Conservation (phyloP, 2,797 vertebrate species). For the Smutsia temminckii region DNA sequence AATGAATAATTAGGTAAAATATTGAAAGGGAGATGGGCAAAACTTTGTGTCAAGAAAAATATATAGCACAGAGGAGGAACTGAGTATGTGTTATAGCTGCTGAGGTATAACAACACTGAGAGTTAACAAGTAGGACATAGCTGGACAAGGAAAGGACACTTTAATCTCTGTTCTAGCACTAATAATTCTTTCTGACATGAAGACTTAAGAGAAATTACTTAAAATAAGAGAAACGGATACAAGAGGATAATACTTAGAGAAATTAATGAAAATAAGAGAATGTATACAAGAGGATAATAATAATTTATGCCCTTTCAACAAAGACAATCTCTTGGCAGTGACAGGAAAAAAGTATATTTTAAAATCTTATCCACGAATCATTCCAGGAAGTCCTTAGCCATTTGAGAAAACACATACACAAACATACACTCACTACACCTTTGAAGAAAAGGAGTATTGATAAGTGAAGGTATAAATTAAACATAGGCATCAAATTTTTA, state of each 20-base stretch:
- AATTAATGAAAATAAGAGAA: not conserved
- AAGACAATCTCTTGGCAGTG: not conserved
- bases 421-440: not conserved
- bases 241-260: not conserved
- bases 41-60: not conserved
- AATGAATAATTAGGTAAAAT: slow-evolving; percentile 14
- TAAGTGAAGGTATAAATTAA: slow-evolving; percentile 1
- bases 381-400: not conserved
- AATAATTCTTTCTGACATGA: not conserved
- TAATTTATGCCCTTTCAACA: not conserved
- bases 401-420: not conserved
- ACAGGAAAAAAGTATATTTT: not conserved
- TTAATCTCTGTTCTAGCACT: not conserved
- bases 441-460: not conserved
- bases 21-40: not conserved
- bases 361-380: not conserved
- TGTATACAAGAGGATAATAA: not conserved
- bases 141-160: not conserved
- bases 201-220: not conserved
- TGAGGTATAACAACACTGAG: not conserved
- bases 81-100: not conserved
- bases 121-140: not conserved
- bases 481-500: not conserved
- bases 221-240: not conserved
- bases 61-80: not conserved